Base-by-base conservation (phyloP, 2,888 invertebrate genomes). In the Leptogaster cylindrica region DNA sequence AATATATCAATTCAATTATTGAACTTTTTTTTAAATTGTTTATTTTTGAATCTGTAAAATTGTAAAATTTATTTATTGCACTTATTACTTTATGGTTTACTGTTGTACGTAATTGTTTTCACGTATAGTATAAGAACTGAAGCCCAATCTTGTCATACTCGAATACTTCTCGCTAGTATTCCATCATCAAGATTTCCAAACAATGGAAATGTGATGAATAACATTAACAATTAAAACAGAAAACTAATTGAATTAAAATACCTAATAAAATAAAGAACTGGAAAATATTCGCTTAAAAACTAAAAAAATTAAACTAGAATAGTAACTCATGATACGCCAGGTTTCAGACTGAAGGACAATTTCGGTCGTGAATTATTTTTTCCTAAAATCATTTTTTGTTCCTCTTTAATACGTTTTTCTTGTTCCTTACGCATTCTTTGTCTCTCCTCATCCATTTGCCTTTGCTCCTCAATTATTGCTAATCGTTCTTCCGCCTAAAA, bases 331-430 rank as follows among this genome's bases (percentile, higher is more conserved):
- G 87, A 89, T 75, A 89, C 84, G 74, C 84, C 84, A 73, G 92
- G 90, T 81, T 93, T 93, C 73, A 95, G 83, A 61, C 91, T 88
- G 83, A 97, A 97, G 64, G 96, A 96, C 73, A 97, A 84, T 83
- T 95, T 95, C 70, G 97, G 97, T 81, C 97, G 87, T 69, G 96
- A 95, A 84, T 96, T 97, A 82, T 95, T 95, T 86, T 97, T 97
- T 74, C 97, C 97, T 76, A 97, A 86, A 76, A 97, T 97, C 82
- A 95, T 92, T 84, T 95, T 96, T 83, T 97, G 97, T 82, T 97
- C 96, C 81, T 95, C 94, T 83, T 93, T 95, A 69, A 91, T 86
- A 75, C 94, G 88, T 77, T 91, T 93, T 78, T 95, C 94, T 81
- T 95, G 93, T 81, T 97, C 95, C 81, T 93, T 94, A 77, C 93